Base-by-base conservation (phyloP, 1,140 invertebrate species). In the Drosophila gunungcola region DNA sequence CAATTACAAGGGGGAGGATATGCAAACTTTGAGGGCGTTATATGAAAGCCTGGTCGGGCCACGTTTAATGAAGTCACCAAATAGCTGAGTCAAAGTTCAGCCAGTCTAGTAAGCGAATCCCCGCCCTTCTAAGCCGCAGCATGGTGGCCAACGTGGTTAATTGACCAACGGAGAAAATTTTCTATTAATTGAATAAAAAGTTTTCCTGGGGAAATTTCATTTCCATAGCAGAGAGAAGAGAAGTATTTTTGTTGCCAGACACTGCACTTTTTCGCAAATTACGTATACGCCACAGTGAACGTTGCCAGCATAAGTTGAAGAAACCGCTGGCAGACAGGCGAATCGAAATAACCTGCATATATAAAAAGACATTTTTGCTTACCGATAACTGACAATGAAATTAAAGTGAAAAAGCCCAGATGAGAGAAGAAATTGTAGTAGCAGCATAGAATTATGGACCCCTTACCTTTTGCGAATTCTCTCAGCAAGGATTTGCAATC, bases 131-230 rank as follows among this genome's bases (percentile, higher is more conserved):
- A 36, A 74, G 43, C 57, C 58, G 27, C 72, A 51, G 34, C 25
- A 25, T 43, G 51, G 46, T 61, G 55, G 57, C 51, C 75, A 76
- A 45, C 48, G 63, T 65, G 72, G 72, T 89, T 89, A 89, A 88
- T 88, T 88, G 84, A 89, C 79, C 84, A 73, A 72, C 67, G 49
- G 38, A 42, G 38, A 51, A 65, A 75, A 74, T 62, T 56, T 74
- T 58, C 62, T 61, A 88, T 88, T 85, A 86, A 85, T 85, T 85
- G 69, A 81, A 86, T 69, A 70, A 61, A 84, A 77, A 60, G 62
- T 77, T 80, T 60, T 65, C 39, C 58, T n/a, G 25, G 10, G 34
- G 12, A 76, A 80, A 85, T 61, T 80, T n/a, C 25, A 81, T 73
- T 82, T 78, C 43, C 73, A 73, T 70, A 12, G 64, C 29, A 49